Evolutionary conservation across 2,113 vertebrate genomes (phyloP).

Genomic region (Anarhynchus alexandrinus): DNA sequence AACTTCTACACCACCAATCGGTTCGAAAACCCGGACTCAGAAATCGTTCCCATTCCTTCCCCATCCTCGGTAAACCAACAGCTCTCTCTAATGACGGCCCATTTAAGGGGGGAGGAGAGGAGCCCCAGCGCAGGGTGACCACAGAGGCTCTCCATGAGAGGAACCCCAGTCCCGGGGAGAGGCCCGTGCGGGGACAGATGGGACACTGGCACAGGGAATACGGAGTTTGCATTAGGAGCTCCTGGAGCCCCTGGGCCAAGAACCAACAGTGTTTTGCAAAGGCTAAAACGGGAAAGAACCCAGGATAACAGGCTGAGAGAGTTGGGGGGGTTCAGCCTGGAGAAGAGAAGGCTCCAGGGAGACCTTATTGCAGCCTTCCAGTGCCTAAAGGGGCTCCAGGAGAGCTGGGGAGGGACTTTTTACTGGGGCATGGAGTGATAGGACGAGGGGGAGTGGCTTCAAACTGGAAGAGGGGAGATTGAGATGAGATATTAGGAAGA

Average conservation of each 20-base stretch:
- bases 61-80: background rate
- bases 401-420: no score
- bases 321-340: no score
- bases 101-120: no score
- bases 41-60: rapidly evolving
- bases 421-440: no score
- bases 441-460: no score
- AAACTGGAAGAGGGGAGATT: no score
- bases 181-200: rapidly evolving
- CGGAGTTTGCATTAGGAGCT: no score
- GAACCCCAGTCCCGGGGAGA: rapidly evolving
- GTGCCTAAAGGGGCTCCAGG: no score
- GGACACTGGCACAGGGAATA: background rate
- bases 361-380: no score
- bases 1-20: rapidly evolving
- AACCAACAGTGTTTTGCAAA: background rate
- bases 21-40: rapidly evolving
- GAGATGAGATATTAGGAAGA: no score
- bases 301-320: rapidly evolving
- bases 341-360: no score
- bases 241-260: background rate
- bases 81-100: background rate
- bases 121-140: background rate
- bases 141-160: background rate
- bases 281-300: background rate